phyloP scores from a whole-genome alignment of 2,888 invertebrate genomes.

The Eueremaeus valkanovi region DNA sequence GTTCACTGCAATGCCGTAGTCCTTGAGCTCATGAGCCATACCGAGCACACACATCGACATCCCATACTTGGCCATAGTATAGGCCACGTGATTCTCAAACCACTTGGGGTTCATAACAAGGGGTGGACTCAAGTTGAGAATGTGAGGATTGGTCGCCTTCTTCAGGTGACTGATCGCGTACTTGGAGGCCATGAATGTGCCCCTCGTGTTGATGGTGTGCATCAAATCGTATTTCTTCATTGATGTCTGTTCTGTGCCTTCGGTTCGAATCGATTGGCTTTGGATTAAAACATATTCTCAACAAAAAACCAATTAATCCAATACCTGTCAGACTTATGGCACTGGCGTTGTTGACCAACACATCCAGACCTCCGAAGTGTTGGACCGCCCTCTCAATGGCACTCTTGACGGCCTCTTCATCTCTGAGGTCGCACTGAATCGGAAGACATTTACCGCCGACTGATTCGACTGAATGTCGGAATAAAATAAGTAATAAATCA shows the following conservation, averaged over 20 bases:
- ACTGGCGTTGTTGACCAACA: constrained; percentile 91
- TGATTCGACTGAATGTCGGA: constrained; percentile 64
- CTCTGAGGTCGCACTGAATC: constrained; percentile 80
- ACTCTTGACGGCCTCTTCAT: constrained; percentile 68
- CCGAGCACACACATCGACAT: constrained; percentile 98
- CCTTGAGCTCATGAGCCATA: constrained; percentile 88
- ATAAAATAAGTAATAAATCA: no score
- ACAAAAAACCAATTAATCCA: constrained; percentile 43
- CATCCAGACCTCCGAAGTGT: constrained; percentile 92
- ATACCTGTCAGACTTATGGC: constrained; percentile 66
- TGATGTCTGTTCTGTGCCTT: constrained; percentile 73
- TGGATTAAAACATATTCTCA: constrained; percentile 50
- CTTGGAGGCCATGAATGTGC: constrained; percentile 92
- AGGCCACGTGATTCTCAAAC: constrained; percentile 91
- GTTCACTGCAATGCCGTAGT: constrained; percentile 81
- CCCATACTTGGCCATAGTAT: constrained; percentile 97
- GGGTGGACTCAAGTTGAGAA: constrained; percentile 91
- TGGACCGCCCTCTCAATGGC: constrained; percentile 71
- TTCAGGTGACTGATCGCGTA: constrained; percentile 78
- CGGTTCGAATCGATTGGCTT: constrained; percentile 61
- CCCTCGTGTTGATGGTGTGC: constrained; percentile 89
- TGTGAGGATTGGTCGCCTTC: constrained; percentile 84
- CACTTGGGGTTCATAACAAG: constrained; percentile 80
- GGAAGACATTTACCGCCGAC: constrained; percentile 80
- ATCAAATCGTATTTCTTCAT: constrained; percentile 97